Evolutionary conservation across 2,113 vertebrate species (phyloP).

Genomic region (Psophia crepitans): DNA sequence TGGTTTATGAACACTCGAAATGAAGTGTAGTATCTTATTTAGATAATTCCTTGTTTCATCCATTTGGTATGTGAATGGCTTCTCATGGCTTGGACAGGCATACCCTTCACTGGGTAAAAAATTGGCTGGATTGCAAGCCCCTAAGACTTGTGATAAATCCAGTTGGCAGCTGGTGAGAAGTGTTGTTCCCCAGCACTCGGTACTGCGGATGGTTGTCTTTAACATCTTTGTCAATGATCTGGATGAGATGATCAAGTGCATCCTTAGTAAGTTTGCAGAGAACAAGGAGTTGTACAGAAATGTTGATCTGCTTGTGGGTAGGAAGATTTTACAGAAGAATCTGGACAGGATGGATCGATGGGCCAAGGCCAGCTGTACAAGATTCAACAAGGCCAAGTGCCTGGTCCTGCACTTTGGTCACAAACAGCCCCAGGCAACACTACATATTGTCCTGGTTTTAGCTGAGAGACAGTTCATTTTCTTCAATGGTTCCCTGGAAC

Average conservation of each 20-base stretch:
- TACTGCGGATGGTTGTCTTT: not conserved
- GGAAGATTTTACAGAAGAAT: not conserved
- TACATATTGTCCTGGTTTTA: too few species aligned
- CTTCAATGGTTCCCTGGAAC: too few species aligned
- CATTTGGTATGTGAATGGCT: not conserved
- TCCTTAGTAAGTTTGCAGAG: not conserved
- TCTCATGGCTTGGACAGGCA: accelerated
- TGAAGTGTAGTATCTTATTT: not conserved
- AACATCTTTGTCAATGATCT: not conserved
- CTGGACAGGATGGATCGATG: accelerated
- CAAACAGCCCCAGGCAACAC: accelerated
- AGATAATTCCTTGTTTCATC: not conserved
- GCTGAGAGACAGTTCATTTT: too few species aligned
- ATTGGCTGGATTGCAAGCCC: not conserved
- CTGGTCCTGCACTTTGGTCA: accelerated
- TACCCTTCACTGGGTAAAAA: not conserved
- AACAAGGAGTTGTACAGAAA: accelerated
- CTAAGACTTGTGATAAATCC: not conserved
- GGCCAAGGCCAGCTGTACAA: accelerated
- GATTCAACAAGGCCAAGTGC: not conserved
- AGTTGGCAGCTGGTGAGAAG: accelerated
- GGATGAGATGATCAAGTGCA: accelerated
- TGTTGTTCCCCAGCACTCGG: not conserved
- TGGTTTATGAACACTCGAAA: not conserved
- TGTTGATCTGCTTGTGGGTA: not conserved